Base-by-base conservation (phyloP, 2,888 invertebrate genomes). In the Caenorhabditis sp. region DNA sequence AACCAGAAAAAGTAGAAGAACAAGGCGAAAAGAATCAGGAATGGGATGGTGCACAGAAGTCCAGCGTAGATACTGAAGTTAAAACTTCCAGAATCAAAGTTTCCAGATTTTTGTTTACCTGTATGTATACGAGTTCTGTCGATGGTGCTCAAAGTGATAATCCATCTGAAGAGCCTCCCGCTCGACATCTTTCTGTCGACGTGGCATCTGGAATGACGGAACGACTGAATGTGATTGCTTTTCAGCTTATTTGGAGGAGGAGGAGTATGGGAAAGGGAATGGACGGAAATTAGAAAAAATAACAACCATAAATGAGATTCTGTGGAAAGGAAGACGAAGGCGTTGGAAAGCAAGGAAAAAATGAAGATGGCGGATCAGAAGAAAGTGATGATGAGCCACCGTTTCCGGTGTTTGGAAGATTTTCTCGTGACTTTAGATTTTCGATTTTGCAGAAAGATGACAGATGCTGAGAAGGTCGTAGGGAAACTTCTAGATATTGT, bases 1-100 rank as follows among this genome's bases (percentile, higher is more conserved):
- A 84, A 84, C 84, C 77, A 77, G 72, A 84, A 84, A 16, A 84
- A 84, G 61, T 80, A 84, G 51, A 84, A 58, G 61, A 84, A 84
- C 12, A 84, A 47, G 7, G 72, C 61, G 26, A 84, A 56, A 10
- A 84, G 80, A 28, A 84, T 76, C 22, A 66, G 19, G 31, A 84
- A 84, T 38, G 84, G 84, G 26, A 84, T 72, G 10, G 84, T 79
- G 80, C 84, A 84, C 1, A 84, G 68, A 12, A 84, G 69, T 19
- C 75, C 74, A 19, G 84, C 84, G 68, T 73, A 73, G 58, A 84
- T 80, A 61, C 84, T 84, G 84, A 35, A 84, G 59, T 61, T 58
- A 8, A 24, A 14, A 56, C 16, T 80, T 35, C 24, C 54, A 58
- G 31, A 73, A 58, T 10, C n/a, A 31, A 12, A 0, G 12, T n/a